Evolutionary conservation across 2,113 vertebrate species (phyloP).

Genomic region (Scortum barcoo): DNA sequence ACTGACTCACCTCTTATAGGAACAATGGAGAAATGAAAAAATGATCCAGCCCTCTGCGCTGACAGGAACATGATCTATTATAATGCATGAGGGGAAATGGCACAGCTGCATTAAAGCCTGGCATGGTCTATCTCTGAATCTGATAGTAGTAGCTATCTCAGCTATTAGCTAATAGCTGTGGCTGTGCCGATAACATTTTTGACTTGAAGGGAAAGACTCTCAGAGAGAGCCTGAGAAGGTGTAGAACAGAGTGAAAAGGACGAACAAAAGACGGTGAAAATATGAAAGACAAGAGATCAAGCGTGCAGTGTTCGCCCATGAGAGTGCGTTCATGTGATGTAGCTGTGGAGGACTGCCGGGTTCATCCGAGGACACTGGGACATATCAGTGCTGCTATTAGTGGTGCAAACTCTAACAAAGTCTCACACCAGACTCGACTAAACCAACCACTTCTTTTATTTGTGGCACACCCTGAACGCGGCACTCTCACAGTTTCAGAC

Average conservation of each 20-base stretch:
- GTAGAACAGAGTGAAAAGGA: neutral
- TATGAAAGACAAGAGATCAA: slow-evolving; percentile 19
- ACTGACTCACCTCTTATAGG: slow-evolving; percentile 41
- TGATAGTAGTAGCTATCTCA: slow-evolving; percentile 67
- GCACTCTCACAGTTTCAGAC: slow-evolving; percentile 10
- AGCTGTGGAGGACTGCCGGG: neutral
- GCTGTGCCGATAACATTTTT: slow-evolving; percentile 69
- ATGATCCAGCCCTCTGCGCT: slow-evolving; percentile 36
- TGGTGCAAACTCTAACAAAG: slow-evolving; percentile 9
- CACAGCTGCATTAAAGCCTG: slow-evolving; percentile 71
- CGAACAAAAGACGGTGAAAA: slow-evolving; percentile 25
- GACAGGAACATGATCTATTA: slow-evolving; percentile 76
- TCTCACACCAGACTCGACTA: slow-evolving; percentile 21
- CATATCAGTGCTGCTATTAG: slow-evolving; percentile 8
- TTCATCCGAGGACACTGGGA: slow-evolving; percentile 51
- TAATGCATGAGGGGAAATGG: slow-evolving; percentile 75
- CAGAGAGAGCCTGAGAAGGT: slow-evolving; percentile 21
- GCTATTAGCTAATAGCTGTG: slow-evolving; percentile 80
- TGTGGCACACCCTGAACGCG: slow-evolving; percentile 50
- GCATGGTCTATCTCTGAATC: slow-evolving; percentile 60
- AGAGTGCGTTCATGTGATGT: slow-evolving; percentile 23
- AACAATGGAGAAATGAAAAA: slow-evolving; percentile 56
- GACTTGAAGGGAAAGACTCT: slow-evolving; percentile 45
- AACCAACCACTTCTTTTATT: slow-evolving; percentile 27
- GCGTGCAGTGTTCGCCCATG: neutral